phyloP scores from a whole-genome alignment of 2,888 invertebrate genomes.

The Syrista parreyssii region DNA sequence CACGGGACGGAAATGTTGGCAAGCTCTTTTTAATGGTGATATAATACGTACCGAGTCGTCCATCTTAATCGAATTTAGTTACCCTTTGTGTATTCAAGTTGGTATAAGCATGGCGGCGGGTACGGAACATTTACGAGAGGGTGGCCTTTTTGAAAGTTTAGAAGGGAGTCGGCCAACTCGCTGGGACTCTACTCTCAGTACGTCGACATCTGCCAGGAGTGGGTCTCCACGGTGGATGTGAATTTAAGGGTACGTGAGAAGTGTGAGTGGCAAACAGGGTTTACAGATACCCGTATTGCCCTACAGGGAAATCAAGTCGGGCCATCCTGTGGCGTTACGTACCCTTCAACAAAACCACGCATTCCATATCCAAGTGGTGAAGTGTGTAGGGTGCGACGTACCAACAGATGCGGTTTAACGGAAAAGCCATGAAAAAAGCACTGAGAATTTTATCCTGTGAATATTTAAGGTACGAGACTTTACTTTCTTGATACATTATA shows the following conservation, averaged over 20 bases:
- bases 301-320: conserved; percentile 48
- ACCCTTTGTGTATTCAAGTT: background rate
- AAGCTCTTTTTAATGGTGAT: background rate
- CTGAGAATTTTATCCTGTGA: background rate
- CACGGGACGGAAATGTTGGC: background rate
- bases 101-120: background rate
- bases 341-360: background rate
- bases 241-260: conserved; percentile 4
- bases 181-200: background rate
- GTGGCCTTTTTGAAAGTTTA: background rate
- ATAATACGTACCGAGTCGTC: background rate
- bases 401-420: background rate
- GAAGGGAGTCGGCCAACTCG: background rate
- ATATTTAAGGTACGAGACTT: background rate
- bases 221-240: conserved; percentile 1
- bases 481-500: background rate
- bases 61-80: background rate
- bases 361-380: background rate
- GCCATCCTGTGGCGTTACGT: background rate
- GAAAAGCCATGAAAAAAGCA: background rate
- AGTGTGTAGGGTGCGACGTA: background rate
- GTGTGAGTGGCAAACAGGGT: conserved; percentile 12
- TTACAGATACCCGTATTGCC: conserved; percentile 36
- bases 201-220: background rate
- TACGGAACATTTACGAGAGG: background rate